Conservation (phyloP, 2,113 vertebrate genomes). For the Albula glossodonta region DNA sequence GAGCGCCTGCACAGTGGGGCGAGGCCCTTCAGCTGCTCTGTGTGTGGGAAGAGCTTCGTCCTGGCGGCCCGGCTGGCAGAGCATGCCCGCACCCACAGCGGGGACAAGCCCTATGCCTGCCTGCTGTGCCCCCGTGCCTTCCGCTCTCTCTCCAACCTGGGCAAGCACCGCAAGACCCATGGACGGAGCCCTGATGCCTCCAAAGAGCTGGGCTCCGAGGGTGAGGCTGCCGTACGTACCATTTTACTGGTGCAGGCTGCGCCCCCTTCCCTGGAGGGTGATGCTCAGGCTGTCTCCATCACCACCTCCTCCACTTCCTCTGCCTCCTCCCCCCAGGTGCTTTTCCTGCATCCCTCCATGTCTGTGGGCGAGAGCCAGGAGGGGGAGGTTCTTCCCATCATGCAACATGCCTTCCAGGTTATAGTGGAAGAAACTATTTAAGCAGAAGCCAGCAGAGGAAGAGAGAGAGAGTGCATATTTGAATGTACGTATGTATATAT, state of each 20-base stretch:
- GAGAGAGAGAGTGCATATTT: no score
- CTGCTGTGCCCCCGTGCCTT: constrained; percentile 35
- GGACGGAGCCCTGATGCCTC: background rate
- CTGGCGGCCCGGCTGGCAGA: constrained; percentile 42
- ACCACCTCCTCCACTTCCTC: background rate
- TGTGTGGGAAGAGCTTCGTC: constrained; percentile 39
- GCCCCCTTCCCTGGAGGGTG: background rate
- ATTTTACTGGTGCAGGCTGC: constrained; percentile 33
- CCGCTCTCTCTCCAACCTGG: constrained; percentile 45
- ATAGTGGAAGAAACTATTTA: constrained; percentile 36
- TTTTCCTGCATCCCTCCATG: constrained; percentile 27
- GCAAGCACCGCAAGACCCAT: constrained; percentile 47
- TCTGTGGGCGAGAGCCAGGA: constrained; percentile 11
- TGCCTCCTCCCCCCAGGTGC: constrained; percentile 16
- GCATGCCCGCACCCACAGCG: constrained; percentile 47
- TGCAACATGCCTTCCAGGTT: constrained; percentile 39
- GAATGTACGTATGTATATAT: no score
- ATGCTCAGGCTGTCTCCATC: background rate
- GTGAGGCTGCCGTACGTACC: constrained; percentile 23
- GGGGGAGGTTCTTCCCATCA: constrained; percentile 14
- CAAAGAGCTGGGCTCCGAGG: constrained; percentile 2
- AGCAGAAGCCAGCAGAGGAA: background rate
- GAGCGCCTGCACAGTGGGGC: constrained; percentile 39
- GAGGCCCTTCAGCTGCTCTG: constrained; percentile 37
- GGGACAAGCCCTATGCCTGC: constrained; percentile 43